Evolutionary conservation across 1,140 invertebrate genomes (phyloP), one percentile per base, ranked within the genome.

Genomic region (Oreohelix idahoensis): DNA sequence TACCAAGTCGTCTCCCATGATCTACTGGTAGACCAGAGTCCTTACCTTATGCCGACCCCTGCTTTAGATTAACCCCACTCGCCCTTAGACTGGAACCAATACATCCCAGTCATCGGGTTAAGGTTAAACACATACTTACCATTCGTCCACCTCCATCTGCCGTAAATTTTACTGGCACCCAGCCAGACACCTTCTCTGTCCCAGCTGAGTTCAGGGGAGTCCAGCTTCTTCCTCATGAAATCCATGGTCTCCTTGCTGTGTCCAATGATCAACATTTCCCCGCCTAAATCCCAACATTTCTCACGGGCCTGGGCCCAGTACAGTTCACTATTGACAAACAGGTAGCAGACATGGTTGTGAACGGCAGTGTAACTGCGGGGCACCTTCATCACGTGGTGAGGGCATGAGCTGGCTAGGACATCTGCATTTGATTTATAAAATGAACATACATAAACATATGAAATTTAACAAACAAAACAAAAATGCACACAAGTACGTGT

Each of bases 141-240:
- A 82, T 86, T 87, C 35, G 88, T 89, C 88, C 88, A 90, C 39
- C 83, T 69, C 89, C 89, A 90, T 15, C 74, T 75, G 36, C 83
- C 79, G 10, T 71, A 38, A 1, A 79, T 70, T 66, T 86, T 79
- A 35, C 83, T 83, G 36, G 88, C 87, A 26, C 89, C 89, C 71
- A 87, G 84, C 89, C 89, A 90, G 17, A 90, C 89, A 23, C 89
- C 89, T 69, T 87, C 83, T n/a, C 77, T 84, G 15, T 66, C n/a
- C 88, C 88, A 89, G 39, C 86, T 76, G 20, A 89, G 78, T 29
- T 89, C 79, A 36, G 58, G n/a, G 1, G 87, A 88, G 73, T 86
- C 84, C 5, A 90, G 79, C n/a, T 45, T 84, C 2, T 35, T n/a
- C 77, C 83, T 88, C n/a, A 90, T 83, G 84, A 88, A 89, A 20